phyloP scores from a whole-genome alignment of 37 sponge, comb jelly and placozoan species.

The Corticium candelabrum region DNA sequence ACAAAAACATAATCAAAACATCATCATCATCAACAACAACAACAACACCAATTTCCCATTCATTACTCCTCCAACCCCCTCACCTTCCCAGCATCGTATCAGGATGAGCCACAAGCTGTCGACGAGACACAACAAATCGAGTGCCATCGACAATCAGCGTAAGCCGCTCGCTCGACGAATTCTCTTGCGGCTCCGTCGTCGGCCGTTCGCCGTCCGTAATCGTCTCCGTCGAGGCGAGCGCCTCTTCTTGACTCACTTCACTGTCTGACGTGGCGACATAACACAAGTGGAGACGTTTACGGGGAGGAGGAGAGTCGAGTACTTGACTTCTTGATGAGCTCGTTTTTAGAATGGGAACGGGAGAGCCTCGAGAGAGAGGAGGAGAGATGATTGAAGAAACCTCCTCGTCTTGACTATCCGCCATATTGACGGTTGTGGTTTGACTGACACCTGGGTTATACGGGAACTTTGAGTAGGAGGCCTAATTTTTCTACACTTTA shows the following conservation, averaged over 20 bases:
- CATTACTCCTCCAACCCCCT: too few relatives aligned
- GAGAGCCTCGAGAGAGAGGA: neutral
- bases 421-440: too few relatives aligned
- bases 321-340: neutral
- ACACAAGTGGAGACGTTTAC: neutral
- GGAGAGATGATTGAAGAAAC: neutral
- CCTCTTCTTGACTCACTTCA: too few relatives aligned
- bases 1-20: too few relatives aligned
- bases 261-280: too few relatives aligned
- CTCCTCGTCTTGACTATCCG: neutral
- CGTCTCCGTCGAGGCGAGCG: neutral
- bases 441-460: too few relatives aligned
- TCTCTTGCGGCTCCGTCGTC: neutral
- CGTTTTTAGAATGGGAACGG: neutral
- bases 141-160: neutral
- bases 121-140: neutral
- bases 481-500: too few relatives aligned
- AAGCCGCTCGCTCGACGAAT: neutral
- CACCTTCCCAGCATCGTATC: constrained; percentile 89
- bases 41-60: too few relatives aligned
- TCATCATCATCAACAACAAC: too few relatives aligned
- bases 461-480: too few relatives aligned
- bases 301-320: neutral
- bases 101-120: constrained; percentile 24
- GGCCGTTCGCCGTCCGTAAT: neutral